phyloP scores from a whole-genome alignment of 2,888 invertebrate genomes.

The Zhuqinia jingwanae region DNA sequence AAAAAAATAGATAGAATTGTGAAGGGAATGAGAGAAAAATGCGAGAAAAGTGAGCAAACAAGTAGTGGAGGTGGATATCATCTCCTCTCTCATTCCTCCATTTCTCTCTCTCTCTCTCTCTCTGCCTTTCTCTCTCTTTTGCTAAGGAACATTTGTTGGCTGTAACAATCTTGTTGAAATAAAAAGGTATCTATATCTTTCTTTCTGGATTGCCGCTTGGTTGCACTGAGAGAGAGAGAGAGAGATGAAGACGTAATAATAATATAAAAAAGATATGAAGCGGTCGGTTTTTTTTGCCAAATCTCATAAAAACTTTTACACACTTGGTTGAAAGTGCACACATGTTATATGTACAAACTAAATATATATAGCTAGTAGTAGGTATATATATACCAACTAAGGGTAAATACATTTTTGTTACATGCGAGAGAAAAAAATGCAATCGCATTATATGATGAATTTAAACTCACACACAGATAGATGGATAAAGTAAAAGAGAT shows the following conservation, averaged over 20 bases:
- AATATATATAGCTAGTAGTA: neutral
- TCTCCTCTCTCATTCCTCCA: neutral
- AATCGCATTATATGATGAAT: constrained; percentile 62
- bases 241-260: constrained; percentile 46
- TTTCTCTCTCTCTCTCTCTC: neutral
- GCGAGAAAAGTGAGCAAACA: constrained; percentile 24
- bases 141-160: constrained; percentile 13
- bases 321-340: constrained; percentile 15
- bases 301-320: constrained; percentile 49
- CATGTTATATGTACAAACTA: neutral
- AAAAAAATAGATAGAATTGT: constrained; percentile 18
- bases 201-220: constrained; percentile 43
- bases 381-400: neutral
- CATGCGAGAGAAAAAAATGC: constrained; percentile 25
- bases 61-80: constrained; percentile 21
- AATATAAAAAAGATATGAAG: constrained; percentile 51
- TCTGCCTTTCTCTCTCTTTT: neutral
- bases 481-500: neutral
- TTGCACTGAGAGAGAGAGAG: constrained; percentile 11
- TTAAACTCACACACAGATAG: constrained; percentile 10
- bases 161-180: constrained; percentile 60
- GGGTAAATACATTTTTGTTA: neutral
- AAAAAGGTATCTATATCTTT: constrained; percentile 56
- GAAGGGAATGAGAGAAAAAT: constrained; percentile 9
- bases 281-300: constrained; percentile 45